phyloP scores from a whole-genome alignment of 1,140 invertebrate species.

The Littorina saxatilis region DNA sequence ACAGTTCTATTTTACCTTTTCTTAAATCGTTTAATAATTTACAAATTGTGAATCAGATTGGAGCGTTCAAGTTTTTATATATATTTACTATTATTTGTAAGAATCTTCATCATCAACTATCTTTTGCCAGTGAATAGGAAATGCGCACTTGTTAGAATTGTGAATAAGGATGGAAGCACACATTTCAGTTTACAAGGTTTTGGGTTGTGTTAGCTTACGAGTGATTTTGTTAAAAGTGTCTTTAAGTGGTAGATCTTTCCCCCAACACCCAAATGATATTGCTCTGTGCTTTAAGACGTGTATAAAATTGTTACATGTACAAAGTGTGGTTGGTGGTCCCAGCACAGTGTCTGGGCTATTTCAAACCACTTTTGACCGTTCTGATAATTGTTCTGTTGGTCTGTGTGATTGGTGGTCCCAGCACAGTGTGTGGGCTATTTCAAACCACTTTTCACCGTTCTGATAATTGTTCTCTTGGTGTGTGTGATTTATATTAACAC shows the following conservation, averaged over 20 bases:
- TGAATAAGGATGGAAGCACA: background rate
- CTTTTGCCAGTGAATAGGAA: background rate
- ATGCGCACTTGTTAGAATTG: background rate
- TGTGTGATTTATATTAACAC: background rate
- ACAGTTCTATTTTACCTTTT: background rate
- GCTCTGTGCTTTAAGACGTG: conserved; percentile 22
- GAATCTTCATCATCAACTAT: background rate
- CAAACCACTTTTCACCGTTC: background rate
- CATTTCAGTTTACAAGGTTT: background rate
- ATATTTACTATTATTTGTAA: background rate
- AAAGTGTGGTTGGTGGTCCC: conserved; percentile 15
- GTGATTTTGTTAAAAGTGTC: background rate
- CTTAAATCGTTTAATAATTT: background rate
- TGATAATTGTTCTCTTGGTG: background rate
- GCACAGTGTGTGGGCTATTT: background rate
- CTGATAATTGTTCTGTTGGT: background rate
- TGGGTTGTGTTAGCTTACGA: background rate
- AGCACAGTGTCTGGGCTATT: background rate
- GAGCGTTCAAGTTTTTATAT: no score
- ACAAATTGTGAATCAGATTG: background rate
- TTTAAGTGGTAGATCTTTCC: background rate
- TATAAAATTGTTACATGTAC: conserved; percentile 23
- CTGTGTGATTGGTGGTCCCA: background rate
- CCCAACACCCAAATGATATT: background rate
- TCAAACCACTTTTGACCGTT: background rate